Evolutionary conservation across 1,140 invertebrate genomes (phyloP).

Genomic region (Megalonaias nervosa): DNA sequence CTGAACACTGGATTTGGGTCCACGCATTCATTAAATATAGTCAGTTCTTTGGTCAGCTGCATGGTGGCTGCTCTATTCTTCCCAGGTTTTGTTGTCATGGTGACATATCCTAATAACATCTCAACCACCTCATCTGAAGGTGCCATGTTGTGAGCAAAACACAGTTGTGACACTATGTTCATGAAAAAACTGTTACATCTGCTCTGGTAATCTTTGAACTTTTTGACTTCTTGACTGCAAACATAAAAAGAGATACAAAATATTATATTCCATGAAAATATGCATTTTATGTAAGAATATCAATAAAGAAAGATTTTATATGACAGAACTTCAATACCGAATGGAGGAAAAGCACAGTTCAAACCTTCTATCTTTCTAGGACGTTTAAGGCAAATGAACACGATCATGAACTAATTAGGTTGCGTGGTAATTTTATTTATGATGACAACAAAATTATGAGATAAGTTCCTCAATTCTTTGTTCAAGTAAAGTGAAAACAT

Average conservation of each 20-base stretch:
- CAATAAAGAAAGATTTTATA: not conserved
- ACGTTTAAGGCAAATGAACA: too few relatives aligned
- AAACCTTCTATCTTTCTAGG: too few relatives aligned
- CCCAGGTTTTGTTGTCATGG: constrained; percentile 13
- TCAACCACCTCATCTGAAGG: constrained; percentile 52
- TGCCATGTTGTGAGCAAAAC: constrained; percentile 52
- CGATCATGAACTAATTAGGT: too few relatives aligned
- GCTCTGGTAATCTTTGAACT: constrained; percentile 33
- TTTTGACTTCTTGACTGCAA: constrained; percentile 24
- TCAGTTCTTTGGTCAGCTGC: constrained; percentile 46
- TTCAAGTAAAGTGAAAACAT: too few relatives aligned
- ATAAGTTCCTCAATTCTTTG: too few relatives aligned
- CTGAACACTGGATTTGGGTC: constrained; percentile 62
- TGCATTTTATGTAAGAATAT: not conserved
- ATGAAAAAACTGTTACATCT: constrained; percentile 56
- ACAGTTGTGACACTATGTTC: constrained; percentile 60
- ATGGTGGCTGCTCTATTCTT: constrained; percentile 6
- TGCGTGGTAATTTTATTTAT: too few relatives aligned
- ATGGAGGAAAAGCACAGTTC: not conserved
- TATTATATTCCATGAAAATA: not conserved
- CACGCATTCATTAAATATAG: constrained; percentile 51
- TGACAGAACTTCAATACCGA: not conserved
- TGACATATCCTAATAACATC: constrained; percentile 56
- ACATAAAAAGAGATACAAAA: not conserved
- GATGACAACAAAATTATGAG: too few relatives aligned